phyloP scores from a whole-genome alignment of 2,888 invertebrate species.

The Ethmia dodecea region DNA sequence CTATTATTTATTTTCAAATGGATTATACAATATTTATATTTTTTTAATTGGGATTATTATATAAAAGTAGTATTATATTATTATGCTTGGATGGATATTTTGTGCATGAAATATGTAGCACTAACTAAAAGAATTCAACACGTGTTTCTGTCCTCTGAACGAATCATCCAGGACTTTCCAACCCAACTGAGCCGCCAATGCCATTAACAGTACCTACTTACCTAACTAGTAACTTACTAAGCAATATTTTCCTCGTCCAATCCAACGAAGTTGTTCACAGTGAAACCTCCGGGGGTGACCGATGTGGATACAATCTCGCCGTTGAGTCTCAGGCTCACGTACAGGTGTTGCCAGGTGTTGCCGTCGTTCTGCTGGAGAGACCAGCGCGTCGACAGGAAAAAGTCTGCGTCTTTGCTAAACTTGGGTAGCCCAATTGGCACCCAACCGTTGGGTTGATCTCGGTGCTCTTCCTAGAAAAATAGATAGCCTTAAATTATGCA shows the following conservation, averaged over 20 bases:
- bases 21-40: too few relatives aligned
- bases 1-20: too few relatives aligned
- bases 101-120: too few relatives aligned
- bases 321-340: slow-evolving; percentile 44
- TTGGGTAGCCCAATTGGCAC: slow-evolving; percentile 78
- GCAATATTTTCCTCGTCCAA: slow-evolving; percentile 53
- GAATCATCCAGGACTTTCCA: too few relatives aligned
- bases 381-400: slow-evolving; percentile 62
- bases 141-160: too few relatives aligned
- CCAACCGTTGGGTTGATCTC: slow-evolving; percentile 83
- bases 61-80: too few relatives aligned
- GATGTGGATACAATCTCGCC: slow-evolving; percentile 45
- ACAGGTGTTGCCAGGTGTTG: slow-evolving; percentile 70
- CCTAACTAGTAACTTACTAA: slow-evolving; percentile 64
- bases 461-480: slow-evolving; percentile 61
- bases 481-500: too few relatives aligned
- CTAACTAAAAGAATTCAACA: too few relatives aligned
- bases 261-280: slow-evolving; percentile 79
- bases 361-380: slow-evolving; percentile 54
- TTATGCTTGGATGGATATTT: too few relatives aligned
- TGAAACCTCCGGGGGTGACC: slow-evolving; percentile 76
- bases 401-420: slow-evolving; percentile 63
- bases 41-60: too few relatives aligned
- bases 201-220: too few relatives aligned
- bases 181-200: too few relatives aligned